phyloP scores from a whole-genome alignment of 2,113 vertebrate species.

The Riparia riparia region DNA sequence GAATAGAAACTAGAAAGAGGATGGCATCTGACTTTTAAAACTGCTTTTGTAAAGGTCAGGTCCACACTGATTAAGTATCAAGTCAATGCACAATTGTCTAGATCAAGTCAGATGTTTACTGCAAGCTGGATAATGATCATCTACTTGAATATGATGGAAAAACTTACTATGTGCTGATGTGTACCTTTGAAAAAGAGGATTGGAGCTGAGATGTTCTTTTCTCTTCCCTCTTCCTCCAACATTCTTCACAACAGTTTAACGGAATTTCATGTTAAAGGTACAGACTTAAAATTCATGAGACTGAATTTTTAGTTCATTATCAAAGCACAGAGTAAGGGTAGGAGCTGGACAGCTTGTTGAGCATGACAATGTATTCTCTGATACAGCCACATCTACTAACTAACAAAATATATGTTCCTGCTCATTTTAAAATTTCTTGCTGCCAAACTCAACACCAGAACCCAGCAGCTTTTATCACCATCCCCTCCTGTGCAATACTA shows the following conservation, averaged over 20 bases:
- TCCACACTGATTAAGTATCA: neutral
- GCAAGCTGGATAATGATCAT: neutral
- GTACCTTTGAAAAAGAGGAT: neutral
- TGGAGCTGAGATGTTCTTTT: neutral
- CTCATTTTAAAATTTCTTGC: neutral
- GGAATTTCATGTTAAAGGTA: neutral
- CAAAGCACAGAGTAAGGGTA: neutral
- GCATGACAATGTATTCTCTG: neutral
- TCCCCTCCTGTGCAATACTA: neutral
- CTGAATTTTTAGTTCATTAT: neutral
- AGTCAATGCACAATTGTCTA: neutral
- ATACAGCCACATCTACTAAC: neutral
- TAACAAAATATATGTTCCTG: neutral
- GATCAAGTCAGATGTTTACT: neutral
- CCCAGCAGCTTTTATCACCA: neutral
- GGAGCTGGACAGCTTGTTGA: neutral
- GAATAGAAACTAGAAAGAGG: neutral
- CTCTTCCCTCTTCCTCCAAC: neutral
- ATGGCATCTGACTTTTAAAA: neutral
- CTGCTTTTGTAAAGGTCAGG: conserved; percentile 1
- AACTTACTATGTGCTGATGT: neutral
- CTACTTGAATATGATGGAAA: neutral
- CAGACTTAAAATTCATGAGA: neutral
- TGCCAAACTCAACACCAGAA: neutral
- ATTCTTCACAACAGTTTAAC: fast-evolving